Base-by-base conservation (phyloP, 2,113 vertebrate species). In the Lycocorax pyrrhopterus region DNA sequence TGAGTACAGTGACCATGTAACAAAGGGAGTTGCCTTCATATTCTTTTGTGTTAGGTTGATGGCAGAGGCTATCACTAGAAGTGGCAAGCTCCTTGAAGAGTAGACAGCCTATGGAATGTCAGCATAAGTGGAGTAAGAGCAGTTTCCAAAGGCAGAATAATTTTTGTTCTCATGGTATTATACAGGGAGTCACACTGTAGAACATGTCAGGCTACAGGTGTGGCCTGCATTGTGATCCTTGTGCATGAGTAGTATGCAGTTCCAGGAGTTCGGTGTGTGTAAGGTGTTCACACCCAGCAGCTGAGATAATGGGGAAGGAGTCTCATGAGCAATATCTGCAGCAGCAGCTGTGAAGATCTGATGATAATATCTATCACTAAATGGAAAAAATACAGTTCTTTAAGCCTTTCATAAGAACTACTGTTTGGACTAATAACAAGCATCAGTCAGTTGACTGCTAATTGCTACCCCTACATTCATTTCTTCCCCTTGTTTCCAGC, bases 1-100 rank as follows among this genome's bases (percentile, higher is more conserved):
- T 12, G 6, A 18, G 9, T 32, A 6, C 47, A 0, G 3, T 16
- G 37, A 26, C 55, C 43, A 3, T 5, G 0, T 37, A 62, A 67
- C 21, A 68, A 44, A 68, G 39, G 41, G 32, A 77, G 13, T 16
- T 67, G 56, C 15, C 4, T 59, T 83, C 16, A 3, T 32, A 4
- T 14, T 72, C 37, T 60, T 90, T 27, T 18, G 12, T 22, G 26
- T 62, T 51, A 1, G 2, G 37, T 37, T 77, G 33, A 63, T 71
- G n/a, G 13, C 32, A 75, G 69, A 66, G 26, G 18, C 20, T 14
- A 7, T 64, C 20, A 7, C 53, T 44, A 60, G 49, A 55, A 52
- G 17, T 16, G 19, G 29, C 23, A 59, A n/a, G 35, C 13, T 15
- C 17, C 35, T 3, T 26, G 12, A 93, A 33, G 44, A 79, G 52